Percentiles rank a stretch among this genome's conserved stretches.
phyloP scores from a whole-genome alignment of 35 echinoderm and acorn worm genomes.

The Diadema setosum region DNA sequence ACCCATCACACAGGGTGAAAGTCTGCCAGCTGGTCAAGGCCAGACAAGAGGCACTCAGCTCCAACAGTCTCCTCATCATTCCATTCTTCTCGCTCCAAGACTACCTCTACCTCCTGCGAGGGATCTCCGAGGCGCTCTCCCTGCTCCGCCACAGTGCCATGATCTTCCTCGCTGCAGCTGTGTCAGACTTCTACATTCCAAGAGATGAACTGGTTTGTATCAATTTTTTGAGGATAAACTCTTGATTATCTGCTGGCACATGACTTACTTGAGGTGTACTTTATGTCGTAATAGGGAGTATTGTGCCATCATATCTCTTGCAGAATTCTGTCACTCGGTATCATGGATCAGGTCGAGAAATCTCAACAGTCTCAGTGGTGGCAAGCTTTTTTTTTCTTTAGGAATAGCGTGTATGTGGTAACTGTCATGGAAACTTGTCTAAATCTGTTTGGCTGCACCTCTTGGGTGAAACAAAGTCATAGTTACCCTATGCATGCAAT shows the following conservation, averaged over 20 bases:
- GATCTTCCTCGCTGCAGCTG: constrained; percentile 89
- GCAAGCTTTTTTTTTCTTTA: no score
- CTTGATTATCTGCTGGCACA: no score
- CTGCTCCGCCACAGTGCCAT: constrained; percentile 44
- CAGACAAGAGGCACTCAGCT: constrained; percentile 5
- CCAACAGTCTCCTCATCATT: constrained; percentile 25
- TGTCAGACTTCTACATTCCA: constrained; percentile 96
- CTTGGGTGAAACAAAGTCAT: not conserved
- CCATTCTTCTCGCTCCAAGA: constrained; percentile 66
- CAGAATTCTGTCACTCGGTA: no score
- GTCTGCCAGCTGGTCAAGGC: no score
- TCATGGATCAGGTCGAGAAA: no score
- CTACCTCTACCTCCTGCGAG: constrained; percentile 67
- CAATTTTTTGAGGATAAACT: no score
- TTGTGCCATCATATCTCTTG: no score
- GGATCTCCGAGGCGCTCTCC: constrained; percentile 41
- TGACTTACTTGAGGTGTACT: no score
- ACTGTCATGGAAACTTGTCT: not conserved
- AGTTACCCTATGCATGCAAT: not conserved
- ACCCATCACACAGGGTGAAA: no score
- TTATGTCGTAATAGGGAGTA: no score
- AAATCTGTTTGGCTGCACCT: not conserved
- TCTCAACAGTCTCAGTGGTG: no score
- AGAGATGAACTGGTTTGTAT: constrained; percentile 70
- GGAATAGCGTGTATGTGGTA: no score